Evolutionary conservation across 2,888 invertebrate genomes (phyloP).

Genomic region (Mellilla xanthometata): DNA sequence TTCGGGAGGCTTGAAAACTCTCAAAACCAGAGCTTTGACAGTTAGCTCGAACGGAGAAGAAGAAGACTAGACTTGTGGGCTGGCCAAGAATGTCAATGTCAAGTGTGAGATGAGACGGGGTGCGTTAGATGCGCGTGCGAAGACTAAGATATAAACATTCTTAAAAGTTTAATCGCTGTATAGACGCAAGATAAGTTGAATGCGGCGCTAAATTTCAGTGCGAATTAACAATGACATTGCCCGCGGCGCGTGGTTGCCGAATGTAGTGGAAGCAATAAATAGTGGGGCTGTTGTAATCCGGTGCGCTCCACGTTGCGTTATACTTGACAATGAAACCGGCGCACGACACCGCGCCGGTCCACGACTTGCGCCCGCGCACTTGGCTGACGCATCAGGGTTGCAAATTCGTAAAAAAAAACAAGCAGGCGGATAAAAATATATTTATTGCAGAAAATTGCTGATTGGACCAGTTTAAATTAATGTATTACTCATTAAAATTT

Average conservation of each 20-base stretch:
- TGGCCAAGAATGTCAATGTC: conserved; percentile 41
- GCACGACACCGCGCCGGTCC: conserved; percentile 33
- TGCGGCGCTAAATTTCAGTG: neutral
- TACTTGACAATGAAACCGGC: conserved; percentile 52
- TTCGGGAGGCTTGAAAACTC: no score
- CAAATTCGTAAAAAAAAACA: neutral
- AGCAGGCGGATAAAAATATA: no score
- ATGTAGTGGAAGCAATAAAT: conserved; percentile 33
- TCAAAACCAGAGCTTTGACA: no score
- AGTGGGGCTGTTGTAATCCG: conserved; percentile 40
- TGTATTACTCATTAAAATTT: no score
- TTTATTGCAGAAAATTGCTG: no score
- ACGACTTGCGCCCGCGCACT: conserved; percentile 8
- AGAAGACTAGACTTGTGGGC: neutral
- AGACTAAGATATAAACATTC: no score
- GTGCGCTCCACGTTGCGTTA: conserved; percentile 42
- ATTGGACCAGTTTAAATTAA: no score
- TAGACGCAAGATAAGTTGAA: no score
- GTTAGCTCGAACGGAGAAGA: neutral
- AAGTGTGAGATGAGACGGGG: conserved; percentile 27
- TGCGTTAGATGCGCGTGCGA: conserved; percentile 25
- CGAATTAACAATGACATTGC: conserved; percentile 14
- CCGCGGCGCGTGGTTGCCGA: conserved; percentile 9
- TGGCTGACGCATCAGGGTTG: conserved; percentile 11
- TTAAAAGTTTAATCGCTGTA: no score